Conservation (phyloP, 1,140 invertebrate species). For the Mycetomoellerius zeteki region DNA sequence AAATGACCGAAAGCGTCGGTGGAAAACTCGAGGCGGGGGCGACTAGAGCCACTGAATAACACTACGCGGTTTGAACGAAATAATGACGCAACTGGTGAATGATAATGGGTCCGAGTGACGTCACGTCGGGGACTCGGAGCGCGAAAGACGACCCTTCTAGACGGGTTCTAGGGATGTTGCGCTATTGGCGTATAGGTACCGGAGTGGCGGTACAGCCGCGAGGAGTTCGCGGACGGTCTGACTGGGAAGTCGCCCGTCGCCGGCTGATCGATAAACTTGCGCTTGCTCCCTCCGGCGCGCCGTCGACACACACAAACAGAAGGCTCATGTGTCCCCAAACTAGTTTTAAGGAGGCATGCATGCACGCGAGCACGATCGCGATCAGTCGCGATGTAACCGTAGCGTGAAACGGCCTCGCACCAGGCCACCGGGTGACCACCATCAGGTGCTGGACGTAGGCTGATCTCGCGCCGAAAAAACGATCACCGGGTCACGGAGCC, state of each 20-base stretch:
- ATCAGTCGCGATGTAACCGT: conserved; percentile 87
- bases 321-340: conserved; percentile 65
- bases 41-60: neutral
- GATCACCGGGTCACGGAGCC: conserved; percentile 42
- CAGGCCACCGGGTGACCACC: conserved; percentile 80
- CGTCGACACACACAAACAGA: conserved; percentile 76
- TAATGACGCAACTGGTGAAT: conserved; percentile 15
- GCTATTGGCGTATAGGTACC: neutral
- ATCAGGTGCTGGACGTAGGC: conserved; percentile 81
- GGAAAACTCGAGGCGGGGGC: neutral
- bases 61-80: neutral
- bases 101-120: neutral
- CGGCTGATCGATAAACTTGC: conserved; percentile 81
- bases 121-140: neutral
- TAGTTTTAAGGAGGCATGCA: conserved; percentile 78
- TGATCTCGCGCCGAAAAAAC: conserved; percentile 61
- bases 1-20: neutral
- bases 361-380: conserved; percentile 71
- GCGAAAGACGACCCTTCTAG: conserved; percentile 8
- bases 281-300: conserved; percentile 46
- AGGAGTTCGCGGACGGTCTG: conserved; percentile 27
- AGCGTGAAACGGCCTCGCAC: conserved; percentile 83
- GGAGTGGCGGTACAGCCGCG: neutral
- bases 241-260: conserved; percentile 57
- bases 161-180: neutral